Conservation (phyloP, 2,888 invertebrate genomes). For the Orthosia gracilis region DNA sequence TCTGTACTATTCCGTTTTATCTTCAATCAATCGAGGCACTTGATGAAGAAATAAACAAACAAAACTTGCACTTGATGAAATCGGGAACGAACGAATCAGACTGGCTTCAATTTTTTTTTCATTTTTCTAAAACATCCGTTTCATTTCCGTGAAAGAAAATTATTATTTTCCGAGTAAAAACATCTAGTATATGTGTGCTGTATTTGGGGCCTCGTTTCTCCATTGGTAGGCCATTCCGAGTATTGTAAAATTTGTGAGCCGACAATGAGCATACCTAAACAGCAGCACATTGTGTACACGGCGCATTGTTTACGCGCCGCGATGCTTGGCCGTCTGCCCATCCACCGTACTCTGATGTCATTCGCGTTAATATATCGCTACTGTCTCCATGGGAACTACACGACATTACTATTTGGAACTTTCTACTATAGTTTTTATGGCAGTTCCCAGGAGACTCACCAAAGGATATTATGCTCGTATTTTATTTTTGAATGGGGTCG, state of each 20-base stretch:
- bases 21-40: constrained; percentile 14
- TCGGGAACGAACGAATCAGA: neutral
- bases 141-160: constrained; percentile 3
- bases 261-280: constrained; percentile 53
- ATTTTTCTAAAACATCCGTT: constrained; percentile 23
- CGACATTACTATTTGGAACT: constrained; percentile 7
- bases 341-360: constrained; percentile 70
- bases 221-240: constrained; percentile 30
- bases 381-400: constrained; percentile 37
- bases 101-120: neutral
- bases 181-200: neutral
- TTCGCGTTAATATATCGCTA: constrained; percentile 63
- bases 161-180: neutral
- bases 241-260: constrained; percentile 32
- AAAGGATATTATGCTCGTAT: neutral
- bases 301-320: constrained; percentile 72
- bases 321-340: constrained; percentile 74
- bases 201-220: neutral
- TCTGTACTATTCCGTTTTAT: constrained; percentile 31
- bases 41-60: constrained; percentile 22
- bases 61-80: constrained; percentile 13
- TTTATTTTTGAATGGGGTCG: neutral
- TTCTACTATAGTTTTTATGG: neutral
- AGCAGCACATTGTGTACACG: constrained; percentile 51
- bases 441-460: neutral